These are phyloP conservation scores for Leuciscus idus DNA, from an alignment of 2,113 vertebrate species.

Conservation along the genomic window DNA sequence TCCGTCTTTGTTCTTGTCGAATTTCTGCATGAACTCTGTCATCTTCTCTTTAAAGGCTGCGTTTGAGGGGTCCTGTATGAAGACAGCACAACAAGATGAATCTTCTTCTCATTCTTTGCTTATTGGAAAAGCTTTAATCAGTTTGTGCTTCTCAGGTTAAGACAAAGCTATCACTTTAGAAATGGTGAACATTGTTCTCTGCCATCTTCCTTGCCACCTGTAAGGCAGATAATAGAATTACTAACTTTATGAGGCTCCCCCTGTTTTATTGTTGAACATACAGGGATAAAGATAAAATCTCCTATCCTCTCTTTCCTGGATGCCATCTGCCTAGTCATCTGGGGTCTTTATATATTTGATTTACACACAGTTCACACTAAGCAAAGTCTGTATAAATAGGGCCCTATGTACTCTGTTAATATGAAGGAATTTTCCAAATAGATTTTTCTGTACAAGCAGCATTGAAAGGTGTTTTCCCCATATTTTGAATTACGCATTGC, in stretches of 20 bases:
- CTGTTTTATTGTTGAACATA: constrained; percentile 3
- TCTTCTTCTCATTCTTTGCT: background rate
- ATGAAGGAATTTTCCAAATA: background rate
- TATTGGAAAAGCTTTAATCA: constrained; percentile 22
- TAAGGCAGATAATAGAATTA: background rate
- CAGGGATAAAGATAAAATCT: constrained; percentile 16
- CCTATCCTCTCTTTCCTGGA: constrained; percentile 1
- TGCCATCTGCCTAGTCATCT: constrained; percentile 20
- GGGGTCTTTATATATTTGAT: constrained; percentile 15
- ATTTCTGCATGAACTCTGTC: constrained; percentile 98
- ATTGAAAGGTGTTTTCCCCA: background rate
- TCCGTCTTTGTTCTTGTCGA: constrained; percentile 94
- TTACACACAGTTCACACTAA: background rate
- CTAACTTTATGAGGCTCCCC: constrained; percentile 26
- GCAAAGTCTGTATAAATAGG: background rate
- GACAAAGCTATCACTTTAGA: background rate
- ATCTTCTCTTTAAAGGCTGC: constrained; percentile 89
- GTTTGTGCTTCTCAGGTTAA: constrained; percentile 11
- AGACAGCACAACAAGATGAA: constrained; percentile 25
- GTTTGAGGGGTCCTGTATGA: constrained; percentile 82
- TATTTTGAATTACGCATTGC: background rate
- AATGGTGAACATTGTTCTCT: background rate
- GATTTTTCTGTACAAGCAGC: background rate
- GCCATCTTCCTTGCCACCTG: background rate
- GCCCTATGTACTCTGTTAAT: background rate